phyloP scores from a whole-genome alignment of 1,140 invertebrate genomes.

The Zophobas morio region DNA sequence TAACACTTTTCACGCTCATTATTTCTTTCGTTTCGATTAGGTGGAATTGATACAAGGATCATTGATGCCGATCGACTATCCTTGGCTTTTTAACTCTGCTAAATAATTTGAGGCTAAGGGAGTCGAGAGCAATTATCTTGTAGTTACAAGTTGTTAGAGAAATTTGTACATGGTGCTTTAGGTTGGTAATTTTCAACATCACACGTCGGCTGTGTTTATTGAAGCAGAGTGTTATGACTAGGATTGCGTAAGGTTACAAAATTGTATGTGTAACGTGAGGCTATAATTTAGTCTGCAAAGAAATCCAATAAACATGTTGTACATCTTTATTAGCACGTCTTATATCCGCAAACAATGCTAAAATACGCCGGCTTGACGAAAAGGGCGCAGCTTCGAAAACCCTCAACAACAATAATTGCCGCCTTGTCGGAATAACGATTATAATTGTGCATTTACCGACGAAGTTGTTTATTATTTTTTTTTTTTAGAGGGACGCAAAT shows the following conservation, averaged over 20 bases:
- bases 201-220: conserved; percentile 45
- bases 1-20: not conserved
- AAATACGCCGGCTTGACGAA: not conserved
- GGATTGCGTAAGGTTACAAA: conserved; percentile 45
- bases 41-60: conserved; percentile 1
- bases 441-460: not conserved
- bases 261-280: conserved; percentile 41
- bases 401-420: too few species aligned
- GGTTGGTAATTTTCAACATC: conserved; percentile 45
- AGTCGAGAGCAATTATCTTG: conserved; percentile 3
- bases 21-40: not conserved
- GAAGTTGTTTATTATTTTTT: not conserved
- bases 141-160: not conserved
- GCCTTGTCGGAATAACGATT: too few species aligned
- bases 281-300: conserved; percentile 43
- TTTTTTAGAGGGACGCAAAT: too few species aligned
- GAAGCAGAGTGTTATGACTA: conserved; percentile 46
- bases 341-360: conserved; percentile 14
- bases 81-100: conserved; percentile 1
- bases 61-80: not conserved
- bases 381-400: not conserved
- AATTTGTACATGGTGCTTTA: conserved; percentile 5
- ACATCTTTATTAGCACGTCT: conserved; percentile 37
- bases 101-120: not conserved
- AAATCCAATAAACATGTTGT: conserved; percentile 41